phyloP scores from a whole-genome alignment of 2,113 vertebrate species.

The Thomomys bottae region DNA sequence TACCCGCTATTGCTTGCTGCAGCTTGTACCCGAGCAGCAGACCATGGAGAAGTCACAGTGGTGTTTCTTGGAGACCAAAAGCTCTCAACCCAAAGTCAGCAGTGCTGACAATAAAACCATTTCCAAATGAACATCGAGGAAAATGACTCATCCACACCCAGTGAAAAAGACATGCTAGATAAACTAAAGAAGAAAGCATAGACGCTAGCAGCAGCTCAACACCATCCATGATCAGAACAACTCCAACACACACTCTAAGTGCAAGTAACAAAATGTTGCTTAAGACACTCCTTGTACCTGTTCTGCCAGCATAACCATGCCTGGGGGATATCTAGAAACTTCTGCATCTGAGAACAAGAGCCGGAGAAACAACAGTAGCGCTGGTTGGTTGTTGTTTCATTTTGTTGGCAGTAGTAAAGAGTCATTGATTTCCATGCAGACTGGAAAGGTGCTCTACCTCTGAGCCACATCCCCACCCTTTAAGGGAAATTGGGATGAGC shows the following conservation, averaged over 20 bases:
- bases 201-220: not conserved
- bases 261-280: not conserved
- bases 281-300: not conserved
- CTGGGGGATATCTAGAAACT: not conserved
- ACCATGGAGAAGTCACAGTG: not conserved
- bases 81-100: not conserved
- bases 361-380: not conserved
- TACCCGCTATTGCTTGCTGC: not conserved
- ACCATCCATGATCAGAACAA: not conserved
- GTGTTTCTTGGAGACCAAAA: not conserved
- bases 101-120: not conserved
- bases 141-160: not conserved
- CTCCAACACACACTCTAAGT: not conserved
- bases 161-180: not conserved
- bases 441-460: not conserved
- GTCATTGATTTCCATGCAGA: too few relatives aligned
- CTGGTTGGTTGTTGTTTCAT: too few relatives aligned
- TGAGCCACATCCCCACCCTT: not conserved
- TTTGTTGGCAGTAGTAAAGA: not conserved
- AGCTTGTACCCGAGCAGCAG: not conserved
- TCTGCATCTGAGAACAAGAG: not conserved
- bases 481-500: not conserved
- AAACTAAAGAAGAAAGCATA: not conserved
- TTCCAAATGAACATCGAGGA: constrained; percentile 13
- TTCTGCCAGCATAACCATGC: rapidly evolving